Percentiles rank a stretch among this genome's conserved stretches.
These are phyloP conservation scores for Drosophila busckii DNA, from an alignment of 1,140 invertebrate species.

Conservation along the genomic window DNA sequence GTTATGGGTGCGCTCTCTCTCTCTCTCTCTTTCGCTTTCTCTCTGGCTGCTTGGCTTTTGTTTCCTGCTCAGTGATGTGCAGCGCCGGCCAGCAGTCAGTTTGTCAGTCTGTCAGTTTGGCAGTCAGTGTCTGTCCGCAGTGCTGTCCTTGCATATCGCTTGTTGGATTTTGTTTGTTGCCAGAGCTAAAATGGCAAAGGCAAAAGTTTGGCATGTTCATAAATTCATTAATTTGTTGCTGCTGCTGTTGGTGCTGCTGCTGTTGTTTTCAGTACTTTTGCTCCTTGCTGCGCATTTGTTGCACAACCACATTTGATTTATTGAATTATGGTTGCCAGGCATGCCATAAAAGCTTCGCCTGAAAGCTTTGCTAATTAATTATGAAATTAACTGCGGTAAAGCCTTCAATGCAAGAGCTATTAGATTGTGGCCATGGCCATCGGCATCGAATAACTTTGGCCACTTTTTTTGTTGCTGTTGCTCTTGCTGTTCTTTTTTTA, in stretches of 20 bases:
- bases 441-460: constrained; percentile 26
- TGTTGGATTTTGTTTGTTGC: constrained; percentile 36
- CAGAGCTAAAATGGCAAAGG: constrained; percentile 50
- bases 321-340: constrained; percentile 65
- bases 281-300: constrained; percentile 19
- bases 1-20: too few relatives aligned
- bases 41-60: constrained; percentile 33
- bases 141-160: constrained; percentile 13
- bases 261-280: neutral
- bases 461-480: constrained; percentile 48
- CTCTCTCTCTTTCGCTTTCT: constrained; percentile 31
- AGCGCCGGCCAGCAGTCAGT: constrained; percentile 44
- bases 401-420: neutral
- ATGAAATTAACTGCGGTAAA: constrained; percentile 61
- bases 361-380: constrained; percentile 69
- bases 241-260: constrained; percentile 14
- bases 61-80: constrained; percentile 40
- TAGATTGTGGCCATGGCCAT: neutral
- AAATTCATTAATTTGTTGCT: constrained; percentile 73
- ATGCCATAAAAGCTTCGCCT: constrained; percentile 60
- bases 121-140: neutral
- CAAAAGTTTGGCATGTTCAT: constrained; percentile 65
- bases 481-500: too few relatives aligned
- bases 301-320: constrained; percentile 71
- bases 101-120: constrained; percentile 28